A percentile compares a stretch with the other conserved stretches of the same genome.
Conservation (phyloP, 2,888 invertebrate species). For the Scelioninae gen. 1 region DNA sequence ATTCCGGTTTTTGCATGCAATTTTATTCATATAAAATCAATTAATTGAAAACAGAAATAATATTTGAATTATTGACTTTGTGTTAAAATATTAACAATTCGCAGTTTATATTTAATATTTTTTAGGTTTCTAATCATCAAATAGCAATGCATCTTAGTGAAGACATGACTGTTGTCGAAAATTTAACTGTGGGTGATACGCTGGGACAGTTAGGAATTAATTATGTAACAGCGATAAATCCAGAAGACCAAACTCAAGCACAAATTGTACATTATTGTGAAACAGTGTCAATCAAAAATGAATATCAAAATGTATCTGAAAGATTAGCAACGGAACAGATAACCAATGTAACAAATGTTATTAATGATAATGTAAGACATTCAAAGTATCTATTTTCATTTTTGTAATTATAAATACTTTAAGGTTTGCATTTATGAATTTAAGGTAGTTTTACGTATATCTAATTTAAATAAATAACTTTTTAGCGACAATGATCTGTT, state of each 20-base stretch:
- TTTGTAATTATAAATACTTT: not conserved
- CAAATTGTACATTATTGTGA: conserved; percentile 80
- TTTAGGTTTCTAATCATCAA: conserved; percentile 81
- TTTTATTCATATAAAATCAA: no score
- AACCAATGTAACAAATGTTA: conserved; percentile 70
- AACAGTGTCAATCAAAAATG: conserved; percentile 75
- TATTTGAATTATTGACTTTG: no score
- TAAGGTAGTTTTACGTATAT: no score
- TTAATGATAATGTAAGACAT: conserved; percentile 75
- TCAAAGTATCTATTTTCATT: not conserved
- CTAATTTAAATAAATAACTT: no score
- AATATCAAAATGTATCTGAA: conserved; percentile 78
- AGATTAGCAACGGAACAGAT: conserved; percentile 73
- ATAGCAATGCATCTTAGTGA: conserved; percentile 82
- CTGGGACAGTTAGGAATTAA: conserved; percentile 81
- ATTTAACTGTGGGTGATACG: conserved; percentile 77
- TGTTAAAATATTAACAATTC: no score
- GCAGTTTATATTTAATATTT: not conserved
- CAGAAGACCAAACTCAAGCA: conserved; percentile 76
- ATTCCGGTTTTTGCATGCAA: no score
- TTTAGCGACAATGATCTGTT: no score
- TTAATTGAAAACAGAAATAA: no score
- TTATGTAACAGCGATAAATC: conserved; percentile 80
- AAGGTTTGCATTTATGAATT: no score
- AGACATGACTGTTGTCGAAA: conserved; percentile 81